phyloP scores from a whole-genome alignment of 2,113 vertebrate species.

The Osmerus mordax region DNA sequence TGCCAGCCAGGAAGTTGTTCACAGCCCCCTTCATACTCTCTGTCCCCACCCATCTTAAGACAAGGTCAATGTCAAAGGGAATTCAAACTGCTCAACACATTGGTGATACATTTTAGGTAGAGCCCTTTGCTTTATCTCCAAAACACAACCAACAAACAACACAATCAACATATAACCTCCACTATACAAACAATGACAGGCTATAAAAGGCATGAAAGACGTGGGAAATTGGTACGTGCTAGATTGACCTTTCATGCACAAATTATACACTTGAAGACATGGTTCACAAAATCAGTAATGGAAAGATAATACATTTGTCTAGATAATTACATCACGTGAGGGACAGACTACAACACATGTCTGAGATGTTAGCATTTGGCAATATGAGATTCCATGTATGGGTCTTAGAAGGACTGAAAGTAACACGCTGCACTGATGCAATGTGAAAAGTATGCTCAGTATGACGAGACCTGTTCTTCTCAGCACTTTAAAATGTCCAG shows the following conservation, averaged over 20 bases:
- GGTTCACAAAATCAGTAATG: too few relatives aligned
- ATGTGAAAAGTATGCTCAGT: slow-evolving; percentile 4
- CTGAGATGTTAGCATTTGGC: slow-evolving; percentile 9
- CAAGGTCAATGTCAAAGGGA: slow-evolving; percentile 57
- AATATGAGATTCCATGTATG: slow-evolving; percentile 6
- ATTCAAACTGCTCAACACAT: slow-evolving; percentile 4
- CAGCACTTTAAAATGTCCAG: slow-evolving; percentile 5
- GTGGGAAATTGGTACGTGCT: too few relatives aligned
- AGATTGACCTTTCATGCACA: too few relatives aligned
- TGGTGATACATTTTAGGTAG: background rate
- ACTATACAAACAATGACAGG: too few relatives aligned
- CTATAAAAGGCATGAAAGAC: too few relatives aligned
- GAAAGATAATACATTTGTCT: too few relatives aligned
- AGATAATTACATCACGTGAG: too few relatives aligned
- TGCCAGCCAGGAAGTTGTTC: slow-evolving; percentile 62
- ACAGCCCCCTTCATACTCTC: slow-evolving; percentile 29
- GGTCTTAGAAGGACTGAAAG: slow-evolving; percentile 27
- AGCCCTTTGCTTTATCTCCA: background rate
- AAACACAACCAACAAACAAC: background rate
- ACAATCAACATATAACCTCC: background rate
- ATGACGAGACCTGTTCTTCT: slow-evolving; percentile 29
- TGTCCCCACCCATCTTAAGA: background rate
- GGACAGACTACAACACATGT: slow-evolving; percentile 9
- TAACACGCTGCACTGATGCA: slow-evolving; percentile 8
- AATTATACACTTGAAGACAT: background rate